These are phyloP conservation scores for Lottia gigantea DNA, from an alignment of 2,888 invertebrate genomes.

Conservation along the genomic window DNA sequence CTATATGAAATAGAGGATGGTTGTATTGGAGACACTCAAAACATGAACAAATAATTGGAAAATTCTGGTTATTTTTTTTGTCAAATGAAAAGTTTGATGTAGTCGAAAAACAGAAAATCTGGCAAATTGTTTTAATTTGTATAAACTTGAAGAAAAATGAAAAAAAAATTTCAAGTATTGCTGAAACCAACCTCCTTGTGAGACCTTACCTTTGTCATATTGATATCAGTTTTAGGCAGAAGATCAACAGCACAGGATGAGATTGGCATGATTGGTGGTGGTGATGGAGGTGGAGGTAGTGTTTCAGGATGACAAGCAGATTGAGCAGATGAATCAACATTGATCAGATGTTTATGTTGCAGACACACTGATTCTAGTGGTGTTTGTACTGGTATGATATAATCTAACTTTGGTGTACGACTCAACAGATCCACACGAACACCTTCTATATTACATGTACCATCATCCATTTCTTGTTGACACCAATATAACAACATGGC, in stretches of 20 bases:
- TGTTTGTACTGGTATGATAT: background rate
- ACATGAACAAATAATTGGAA: too few species aligned
- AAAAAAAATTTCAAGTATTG: too few species aligned
- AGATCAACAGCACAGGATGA: background rate
- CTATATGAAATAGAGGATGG: too few species aligned
- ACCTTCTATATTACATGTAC: background rate
- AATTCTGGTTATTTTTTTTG: too few species aligned
- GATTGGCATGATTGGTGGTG: background rate
- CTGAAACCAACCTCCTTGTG: too few species aligned
- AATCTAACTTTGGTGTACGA: background rate
- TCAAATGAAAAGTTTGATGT: too few species aligned
- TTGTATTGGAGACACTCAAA: too few species aligned
- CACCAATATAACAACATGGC: background rate
- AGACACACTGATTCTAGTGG: background rate
- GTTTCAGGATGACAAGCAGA: conserved; percentile 3
- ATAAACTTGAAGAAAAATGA: too few species aligned
- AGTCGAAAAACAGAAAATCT: too few species aligned
- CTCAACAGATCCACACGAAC: background rate
- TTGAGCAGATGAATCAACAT: background rate
- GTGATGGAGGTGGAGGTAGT: background rate
- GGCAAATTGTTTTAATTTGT: too few species aligned
- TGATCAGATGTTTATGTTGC: background rate
- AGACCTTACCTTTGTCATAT: background rate
- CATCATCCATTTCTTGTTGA: background rate
- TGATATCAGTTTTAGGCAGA: background rate